Conservation (phyloP, 2,888 invertebrate genomes). For the Dicyrtomina minuta region DNA sequence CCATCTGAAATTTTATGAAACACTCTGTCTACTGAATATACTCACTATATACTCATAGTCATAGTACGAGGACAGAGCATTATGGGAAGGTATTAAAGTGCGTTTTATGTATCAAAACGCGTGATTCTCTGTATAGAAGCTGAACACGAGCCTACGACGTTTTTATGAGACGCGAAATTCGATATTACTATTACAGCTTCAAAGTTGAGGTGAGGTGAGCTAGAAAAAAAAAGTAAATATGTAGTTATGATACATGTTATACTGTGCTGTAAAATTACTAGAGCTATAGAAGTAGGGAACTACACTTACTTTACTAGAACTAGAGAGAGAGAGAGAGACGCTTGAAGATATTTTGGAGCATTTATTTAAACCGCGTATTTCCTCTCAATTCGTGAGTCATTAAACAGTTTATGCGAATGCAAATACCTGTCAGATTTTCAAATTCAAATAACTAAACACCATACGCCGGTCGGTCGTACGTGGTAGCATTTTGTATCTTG, state of each 20-base stretch:
- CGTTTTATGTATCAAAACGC: conserved; percentile 14
- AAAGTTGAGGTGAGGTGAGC: conserved; percentile 4
- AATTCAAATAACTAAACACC: background rate
- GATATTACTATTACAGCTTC: conserved; percentile 15
- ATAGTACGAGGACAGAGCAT: no score
- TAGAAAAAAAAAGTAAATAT: background rate
- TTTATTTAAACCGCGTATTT: background rate
- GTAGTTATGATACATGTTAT: conserved; percentile 1
- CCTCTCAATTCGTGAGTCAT: conserved; percentile 20
- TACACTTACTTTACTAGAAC: no score
- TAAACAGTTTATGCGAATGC: conserved; percentile 14
- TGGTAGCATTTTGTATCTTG: no score
- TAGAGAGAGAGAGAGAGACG: no score
- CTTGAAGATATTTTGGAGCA: conserved; percentile 9
- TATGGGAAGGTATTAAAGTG: conserved; percentile 5
- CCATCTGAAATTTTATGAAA: background rate
- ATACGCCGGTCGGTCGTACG: no score
- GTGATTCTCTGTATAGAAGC: conserved; percentile 9
- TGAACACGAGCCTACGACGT: conserved; percentile 17
- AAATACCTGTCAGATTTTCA: conserved; percentile 7
- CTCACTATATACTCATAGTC: background rate
- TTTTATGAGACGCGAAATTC: conserved; percentile 28
- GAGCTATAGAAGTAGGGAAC: no score
- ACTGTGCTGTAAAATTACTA: background rate
- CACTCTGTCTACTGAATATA: no score